Evolutionary conservation across 2,113 vertebrate genomes (phyloP).

Genomic region (Halichoerus grypus): DNA sequence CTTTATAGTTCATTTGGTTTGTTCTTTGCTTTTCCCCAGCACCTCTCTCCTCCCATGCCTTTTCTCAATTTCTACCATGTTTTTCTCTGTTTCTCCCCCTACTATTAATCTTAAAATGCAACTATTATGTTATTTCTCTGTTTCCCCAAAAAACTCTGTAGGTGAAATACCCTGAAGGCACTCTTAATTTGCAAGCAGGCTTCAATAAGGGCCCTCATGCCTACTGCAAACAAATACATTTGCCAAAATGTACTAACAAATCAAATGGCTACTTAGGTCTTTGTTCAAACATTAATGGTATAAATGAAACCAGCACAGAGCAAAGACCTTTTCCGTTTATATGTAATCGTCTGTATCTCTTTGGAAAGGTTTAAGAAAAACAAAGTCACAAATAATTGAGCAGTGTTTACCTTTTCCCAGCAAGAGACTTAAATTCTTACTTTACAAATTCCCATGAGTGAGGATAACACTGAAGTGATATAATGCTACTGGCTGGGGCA

Average conservation of each 20-base stretch:
- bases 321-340: background rate
- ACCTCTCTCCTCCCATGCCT: background rate
- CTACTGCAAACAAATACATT: background rate
- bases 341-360: background rate
- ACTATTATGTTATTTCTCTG: background rate
- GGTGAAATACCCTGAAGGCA: background rate
- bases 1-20: background rate
- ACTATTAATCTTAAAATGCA: background rate
- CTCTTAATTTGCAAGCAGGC: background rate
- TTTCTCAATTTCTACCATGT: background rate
- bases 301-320: background rate
- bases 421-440: constrained; percentile 15
- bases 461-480: background rate
- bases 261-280: background rate
- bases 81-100: background rate
- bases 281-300: constrained; percentile 38
- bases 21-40: background rate
- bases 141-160: background rate
- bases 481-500: background rate
- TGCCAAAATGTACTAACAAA: constrained; percentile 40
- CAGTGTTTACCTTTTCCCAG: background rate
- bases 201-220: background rate
- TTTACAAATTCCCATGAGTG: constrained; percentile 15
- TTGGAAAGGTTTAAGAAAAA: constrained; percentile 34
- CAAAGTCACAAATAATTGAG: background rate